A percentile compares a stretch with the other conserved stretches of the same genome.
Evolutionary conservation across 1,140 invertebrate species (phyloP).

Genomic region (Macrotrachela quadricornifera): DNA sequence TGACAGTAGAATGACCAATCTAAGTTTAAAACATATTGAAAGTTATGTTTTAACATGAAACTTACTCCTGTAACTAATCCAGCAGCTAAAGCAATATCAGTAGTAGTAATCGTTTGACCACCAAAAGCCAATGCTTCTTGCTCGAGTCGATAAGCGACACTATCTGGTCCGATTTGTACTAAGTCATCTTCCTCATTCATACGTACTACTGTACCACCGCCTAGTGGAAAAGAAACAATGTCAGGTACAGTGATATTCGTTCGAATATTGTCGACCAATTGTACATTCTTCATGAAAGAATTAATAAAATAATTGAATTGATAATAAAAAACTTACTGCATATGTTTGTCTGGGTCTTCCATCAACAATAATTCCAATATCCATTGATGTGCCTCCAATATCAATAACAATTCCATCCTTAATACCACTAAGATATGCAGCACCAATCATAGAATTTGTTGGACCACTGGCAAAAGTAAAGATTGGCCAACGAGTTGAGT

Average conservation of each 20-base stretch:
- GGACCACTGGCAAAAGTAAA: slow-evolving; percentile 22
- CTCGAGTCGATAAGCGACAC: slow-evolving; percentile 17
- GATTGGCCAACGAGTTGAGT: slow-evolving; percentile 14
- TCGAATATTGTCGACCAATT: slow-evolving; percentile 14
- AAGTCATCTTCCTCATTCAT: background rate
- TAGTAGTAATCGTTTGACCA: slow-evolving; percentile 14
- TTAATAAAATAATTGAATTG: slow-evolving; percentile 11
- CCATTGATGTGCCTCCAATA: slow-evolving; percentile 22
- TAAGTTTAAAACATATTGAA: slow-evolving; percentile 11
- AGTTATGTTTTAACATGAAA: too few relatives aligned
- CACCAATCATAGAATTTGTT: slow-evolving; percentile 26
- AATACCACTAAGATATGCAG: slow-evolving; percentile 17
- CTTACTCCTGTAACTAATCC: slow-evolving; percentile 13
- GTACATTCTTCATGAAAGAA: background rate
- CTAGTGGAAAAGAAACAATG: slow-evolving; percentile 20
- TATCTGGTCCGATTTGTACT: slow-evolving; percentile 16
- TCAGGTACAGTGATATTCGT: slow-evolving; percentile 24
- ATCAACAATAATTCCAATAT: slow-evolving; percentile 18
- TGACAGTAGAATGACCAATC: slow-evolving; percentile 5
- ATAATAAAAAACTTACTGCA: too few relatives aligned
- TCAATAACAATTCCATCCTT: slow-evolving; percentile 21
- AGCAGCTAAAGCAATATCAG: slow-evolving; percentile 19
- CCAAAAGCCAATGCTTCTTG: slow-evolving; percentile 15
- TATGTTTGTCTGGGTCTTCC: slow-evolving; percentile 19
- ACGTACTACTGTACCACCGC: slow-evolving; percentile 20